Conservation (phyloP, 2,113 vertebrate genomes). For the Bos indicus region DNA sequence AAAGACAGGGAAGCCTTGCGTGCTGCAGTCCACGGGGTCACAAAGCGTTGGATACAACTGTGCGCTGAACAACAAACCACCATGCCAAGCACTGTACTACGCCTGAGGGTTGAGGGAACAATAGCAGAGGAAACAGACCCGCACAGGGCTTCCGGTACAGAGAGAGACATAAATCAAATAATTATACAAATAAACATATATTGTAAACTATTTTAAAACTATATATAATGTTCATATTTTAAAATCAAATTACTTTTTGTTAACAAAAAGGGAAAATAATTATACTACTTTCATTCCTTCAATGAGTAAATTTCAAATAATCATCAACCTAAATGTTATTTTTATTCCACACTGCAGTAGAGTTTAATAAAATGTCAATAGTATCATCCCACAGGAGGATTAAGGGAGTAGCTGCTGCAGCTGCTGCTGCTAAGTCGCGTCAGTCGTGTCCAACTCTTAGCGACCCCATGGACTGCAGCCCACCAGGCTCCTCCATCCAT, state of each 20-base stretch:
- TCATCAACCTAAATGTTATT: background rate
- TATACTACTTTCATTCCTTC: background rate
- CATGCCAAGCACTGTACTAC: background rate
- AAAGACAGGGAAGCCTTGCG: background rate
- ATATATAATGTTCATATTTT: background rate
- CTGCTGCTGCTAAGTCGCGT: too few species aligned
- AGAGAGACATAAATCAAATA: background rate
- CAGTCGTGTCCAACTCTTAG: too few species aligned
- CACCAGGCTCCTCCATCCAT: too few species aligned
- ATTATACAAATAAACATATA: background rate
- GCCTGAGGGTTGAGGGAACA: background rate
- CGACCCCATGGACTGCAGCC: too few species aligned
- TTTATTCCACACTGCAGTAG: background rate
- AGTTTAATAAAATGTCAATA: constrained; percentile 12
- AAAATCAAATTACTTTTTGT: background rate
- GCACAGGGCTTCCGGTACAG: background rate
- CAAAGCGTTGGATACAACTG: background rate
- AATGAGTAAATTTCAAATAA: background rate
- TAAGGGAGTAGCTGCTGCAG: background rate
- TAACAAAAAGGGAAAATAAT: background rate
- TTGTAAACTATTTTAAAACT: background rate
- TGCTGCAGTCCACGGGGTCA: background rate
- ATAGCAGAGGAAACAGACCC: background rate
- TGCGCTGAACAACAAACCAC: background rate
- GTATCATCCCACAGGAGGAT: background rate